Evolutionary conservation across 2,113 vertebrate genomes (phyloP), one percentile per base, ranked within the genome.

Genomic region (Rhizomys pruinosus): DNA sequence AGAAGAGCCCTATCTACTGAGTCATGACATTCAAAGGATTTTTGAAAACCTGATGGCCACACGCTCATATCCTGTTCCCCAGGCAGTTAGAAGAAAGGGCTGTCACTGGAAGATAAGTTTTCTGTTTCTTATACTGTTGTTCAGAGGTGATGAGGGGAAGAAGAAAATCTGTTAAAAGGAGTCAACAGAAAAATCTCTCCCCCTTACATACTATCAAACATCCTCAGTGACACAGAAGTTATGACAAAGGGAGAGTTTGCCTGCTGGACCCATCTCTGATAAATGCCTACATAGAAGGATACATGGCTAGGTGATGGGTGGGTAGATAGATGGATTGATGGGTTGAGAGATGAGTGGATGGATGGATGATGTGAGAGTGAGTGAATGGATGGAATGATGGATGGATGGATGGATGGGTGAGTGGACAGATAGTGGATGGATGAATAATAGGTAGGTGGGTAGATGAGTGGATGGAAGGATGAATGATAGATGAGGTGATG

Each of bases 1-100:
- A 84, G 89, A 95, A 72, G 68, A 96, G 90, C 17, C 85, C 93
- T 85, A 87, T 89, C 93, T 94, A 27, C 66, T 81, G 95, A 95
- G 87, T 95, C 87, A 78, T 6, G 66, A 81, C 79, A 78, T 61
- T 87, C 82, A 42, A 72, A 52, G 29, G 0, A 6, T 25, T 74
- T 94, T 59, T 73, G 39, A 93, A 93, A 96, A 55, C 79, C 90
- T 71, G 76, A 96, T 91, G 93, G 79, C 19, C 90, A 88, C 72
- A 89, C 69, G 77, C 78, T 80, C 57, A 76, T 11, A 0, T 2
- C 0, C 27, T 25, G 34, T 47, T 95, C 95, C 76, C 87, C 87
- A 76, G 22, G 42, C 90, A 93, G 92, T 2, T 7, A 25, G 11
- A 61, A 78, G 81, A 90, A 96, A 74, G 77, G 84, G 34, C 90